Conservation (phyloP, 2,888 invertebrate species). For the Drosophila mimica region DNA sequence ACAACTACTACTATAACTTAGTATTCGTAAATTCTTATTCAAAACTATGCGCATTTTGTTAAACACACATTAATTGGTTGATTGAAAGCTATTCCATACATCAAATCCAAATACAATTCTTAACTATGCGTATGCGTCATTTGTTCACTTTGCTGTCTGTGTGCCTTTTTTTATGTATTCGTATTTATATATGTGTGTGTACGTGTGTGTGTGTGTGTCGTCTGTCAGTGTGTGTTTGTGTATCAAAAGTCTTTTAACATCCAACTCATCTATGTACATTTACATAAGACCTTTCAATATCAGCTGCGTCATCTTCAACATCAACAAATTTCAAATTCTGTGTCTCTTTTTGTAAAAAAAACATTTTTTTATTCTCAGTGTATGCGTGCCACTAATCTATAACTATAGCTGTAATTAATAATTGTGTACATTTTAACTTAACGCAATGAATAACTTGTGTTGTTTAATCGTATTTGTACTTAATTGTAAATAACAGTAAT, state of each 20-base stretch:
- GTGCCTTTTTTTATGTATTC: conserved; percentile 46
- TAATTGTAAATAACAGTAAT: conserved; percentile 36
- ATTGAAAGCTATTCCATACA: conserved; percentile 75
- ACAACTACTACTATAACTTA: conserved; percentile 62
- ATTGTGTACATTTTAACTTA: conserved; percentile 18
- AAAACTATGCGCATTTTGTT: conserved; percentile 76
- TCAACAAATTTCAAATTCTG: conserved; percentile 6
- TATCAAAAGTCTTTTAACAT: conserved; percentile 6
- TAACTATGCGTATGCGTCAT: conserved; percentile 52
- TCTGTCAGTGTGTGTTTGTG: conserved; percentile 17
- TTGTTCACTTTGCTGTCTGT: conserved; percentile 57
- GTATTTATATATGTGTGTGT: conserved; percentile 18
- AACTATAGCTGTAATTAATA: conserved; percentile 15
- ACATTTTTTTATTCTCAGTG: conserved; percentile 3
- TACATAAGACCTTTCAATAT: conserved; percentile 1
- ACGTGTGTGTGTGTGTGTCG: neutral
- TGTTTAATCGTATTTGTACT: conserved; percentile 24
- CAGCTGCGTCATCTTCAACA: conserved; percentile 11
- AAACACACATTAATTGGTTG: conserved; percentile 70
- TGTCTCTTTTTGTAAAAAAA: neutral
- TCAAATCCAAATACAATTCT: conserved; percentile 48
- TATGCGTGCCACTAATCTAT: conserved; percentile 10
- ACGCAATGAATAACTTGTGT: conserved; percentile 27
- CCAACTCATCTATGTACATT: conserved; percentile 16
- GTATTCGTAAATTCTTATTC: conserved; percentile 74